Evolutionary conservation across 2,797 vertebrate genomes (phyloP), one percentile per base, ranked within the genome.

Genomic region (Anguilla obscura): DNA sequence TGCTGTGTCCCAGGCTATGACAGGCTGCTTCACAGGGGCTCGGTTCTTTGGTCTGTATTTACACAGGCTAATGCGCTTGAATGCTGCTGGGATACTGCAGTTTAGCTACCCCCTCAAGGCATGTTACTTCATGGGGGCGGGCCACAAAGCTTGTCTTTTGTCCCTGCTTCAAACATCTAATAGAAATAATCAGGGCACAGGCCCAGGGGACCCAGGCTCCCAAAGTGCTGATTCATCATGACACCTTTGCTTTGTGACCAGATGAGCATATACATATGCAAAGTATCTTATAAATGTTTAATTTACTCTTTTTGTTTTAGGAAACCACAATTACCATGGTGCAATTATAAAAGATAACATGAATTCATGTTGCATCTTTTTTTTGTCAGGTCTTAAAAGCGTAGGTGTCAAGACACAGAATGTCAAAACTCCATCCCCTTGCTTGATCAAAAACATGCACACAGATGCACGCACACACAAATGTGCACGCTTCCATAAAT

Each of bases 1-100:
- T 82, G 88, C 88, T 74, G 88, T 90, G 90, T 8, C 48, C 36
- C 36, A 85, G 21, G 45, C 52, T 18, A 45, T 36, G 83, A 85
- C 48, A 66, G 79, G 54, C 76, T 18, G 40, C 5, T 66, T 58
- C n/a, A 84, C 50, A 3, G 12, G 83, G 52, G 50, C 79, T n/a
- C 21, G 16, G 21, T 18, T 50, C 79, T 82, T 50, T 50, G 40
- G 40, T 82, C 40, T 82, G 40, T 82, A n/a, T 82, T 82, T 48
- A 82, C 79, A 50, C 79, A 48, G 79, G 79, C 79, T 50, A 82
- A 82, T 50, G 45, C 21, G 40, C 79, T 50, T 48, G 40, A 48
- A 50, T 30, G 24, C 79, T 82, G 79, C 79, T 82, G n/a, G 36
- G 1, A 82, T 82, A 82, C 79, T 48, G 79, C 79, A 48, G 79